Conservation (phyloP, 2,888 invertebrate genomes). For the Andrena haemorrhoa region DNA sequence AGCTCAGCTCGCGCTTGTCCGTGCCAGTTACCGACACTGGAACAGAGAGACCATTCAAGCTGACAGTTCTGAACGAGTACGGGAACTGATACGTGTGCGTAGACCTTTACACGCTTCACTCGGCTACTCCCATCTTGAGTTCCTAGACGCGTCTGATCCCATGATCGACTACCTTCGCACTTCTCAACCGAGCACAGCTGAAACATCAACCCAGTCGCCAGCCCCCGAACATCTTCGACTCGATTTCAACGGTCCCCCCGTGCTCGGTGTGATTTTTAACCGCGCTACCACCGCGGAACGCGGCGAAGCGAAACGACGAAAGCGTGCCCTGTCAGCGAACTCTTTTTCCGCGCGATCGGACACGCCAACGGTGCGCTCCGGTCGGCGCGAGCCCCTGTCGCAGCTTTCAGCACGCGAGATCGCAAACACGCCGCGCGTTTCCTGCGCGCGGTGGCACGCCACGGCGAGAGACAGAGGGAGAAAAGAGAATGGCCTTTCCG, state of each 20-base stretch:
- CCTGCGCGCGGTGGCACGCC: background rate
- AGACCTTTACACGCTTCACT: too few relatives aligned
- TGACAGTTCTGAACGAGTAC: too few relatives aligned
- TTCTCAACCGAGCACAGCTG: too few relatives aligned
- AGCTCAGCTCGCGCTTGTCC: too few relatives aligned
- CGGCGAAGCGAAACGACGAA: too few relatives aligned
- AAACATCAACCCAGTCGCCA: too few relatives aligned
- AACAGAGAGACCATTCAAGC: too few relatives aligned
- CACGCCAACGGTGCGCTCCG: background rate
- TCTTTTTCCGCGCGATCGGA: background rate
- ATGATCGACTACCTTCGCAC: too few relatives aligned
- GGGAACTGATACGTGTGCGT: too few relatives aligned
- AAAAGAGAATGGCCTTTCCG: constrained; percentile 2
- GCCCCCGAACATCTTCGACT: background rate
- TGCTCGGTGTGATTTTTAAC: background rate
- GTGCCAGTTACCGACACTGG: too few relatives aligned
- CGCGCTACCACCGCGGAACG: background rate
- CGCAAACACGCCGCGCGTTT: background rate
- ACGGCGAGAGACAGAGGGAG: constrained; percentile 2
- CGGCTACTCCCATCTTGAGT: too few relatives aligned
- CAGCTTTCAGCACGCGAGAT: constrained; percentile 21
- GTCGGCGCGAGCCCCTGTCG: background rate
- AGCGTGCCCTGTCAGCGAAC: constrained; percentile 2
- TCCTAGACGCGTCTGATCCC: too few relatives aligned
- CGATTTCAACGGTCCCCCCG: background rate